These are phyloP conservation scores for Spermophilus dauricus DNA, from an alignment of 2,113 vertebrate species.

Conservation along the genomic window DNA sequence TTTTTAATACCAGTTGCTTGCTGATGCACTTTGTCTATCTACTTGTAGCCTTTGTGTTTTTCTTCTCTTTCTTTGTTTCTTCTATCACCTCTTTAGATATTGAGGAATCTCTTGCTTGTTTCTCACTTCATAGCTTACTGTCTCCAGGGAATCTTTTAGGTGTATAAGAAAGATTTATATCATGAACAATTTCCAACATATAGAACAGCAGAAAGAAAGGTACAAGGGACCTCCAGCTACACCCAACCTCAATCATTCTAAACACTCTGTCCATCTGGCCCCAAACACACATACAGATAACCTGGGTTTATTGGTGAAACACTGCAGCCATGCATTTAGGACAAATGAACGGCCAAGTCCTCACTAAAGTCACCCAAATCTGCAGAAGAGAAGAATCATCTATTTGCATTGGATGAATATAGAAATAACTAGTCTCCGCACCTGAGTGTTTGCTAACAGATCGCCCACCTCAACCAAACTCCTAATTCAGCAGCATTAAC, in stretches of 20 bases:
- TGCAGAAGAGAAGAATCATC: neutral
- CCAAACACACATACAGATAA: neutral
- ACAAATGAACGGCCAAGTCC: neutral
- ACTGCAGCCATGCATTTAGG: neutral
- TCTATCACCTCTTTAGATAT: neutral
- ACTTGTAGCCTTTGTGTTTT: neutral
- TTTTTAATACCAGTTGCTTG: neutral
- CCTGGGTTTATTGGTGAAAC: neutral
- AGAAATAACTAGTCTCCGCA: constrained; percentile 44
- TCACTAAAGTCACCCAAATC: constrained; percentile 61
- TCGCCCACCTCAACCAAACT: constrained; percentile 64
- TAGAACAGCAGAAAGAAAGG: neutral
- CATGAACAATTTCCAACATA: neutral
- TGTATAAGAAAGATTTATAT: neutral
- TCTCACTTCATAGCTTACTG: neutral
- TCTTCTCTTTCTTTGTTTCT: neutral
- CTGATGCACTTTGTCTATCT: neutral
- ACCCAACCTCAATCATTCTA: neutral
- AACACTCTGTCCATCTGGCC: neutral
- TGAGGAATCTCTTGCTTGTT: neutral
- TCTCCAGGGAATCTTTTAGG: neutral
- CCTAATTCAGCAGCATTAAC: constrained; percentile 41
- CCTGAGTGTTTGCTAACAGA: constrained; percentile 48
- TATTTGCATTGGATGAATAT: constrained; percentile 54
- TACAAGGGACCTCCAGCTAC: neutral